Evolutionary conservation across 2,888 invertebrate species (phyloP), one percentile per base, ranked within the genome.

Genomic region (Embidobia sp.): DNA sequence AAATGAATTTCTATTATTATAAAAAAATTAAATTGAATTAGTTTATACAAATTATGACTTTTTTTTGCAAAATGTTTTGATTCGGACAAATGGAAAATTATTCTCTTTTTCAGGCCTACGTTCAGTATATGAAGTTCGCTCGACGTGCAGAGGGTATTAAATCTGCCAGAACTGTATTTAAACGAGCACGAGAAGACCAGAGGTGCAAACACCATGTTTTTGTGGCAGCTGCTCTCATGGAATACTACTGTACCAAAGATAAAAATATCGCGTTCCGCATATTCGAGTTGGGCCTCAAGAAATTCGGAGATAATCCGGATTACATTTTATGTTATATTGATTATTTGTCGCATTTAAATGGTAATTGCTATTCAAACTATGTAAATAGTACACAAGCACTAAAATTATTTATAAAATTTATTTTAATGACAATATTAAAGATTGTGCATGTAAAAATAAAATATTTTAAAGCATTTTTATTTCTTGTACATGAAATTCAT

Each of bases 51-150:
- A 8, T 42, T 4, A 42, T 18, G 8, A 10, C 10, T 44, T 22
- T 29, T 48, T 48, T 6, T 42, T 11, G 1, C 5, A 26, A 19
- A 7, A 48, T 15, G 13, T 27, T 5, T 10, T 8, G 13, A 13
- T 31, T 51, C n/a, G n/a, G n/a, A n/a, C n/a, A n/a, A n/a, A n/a
- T n/a, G n/a, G n/a, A n/a, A 42, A 42, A 42, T 44, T 46, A 37
- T 5, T 31, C 5, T 51, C 13, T 19, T 73, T 64, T 87, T 4
- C 84, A 96, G 93, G 97, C 97, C 0, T 99, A 97, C 87, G 97
- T 99, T 10, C 99, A 99, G 87, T 98, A 98, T 87, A 99, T 99
- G 99, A 98, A 98, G 91, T 99, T 99, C 89, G 96, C 98, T 0
- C 92, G 99, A 8, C 91, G 99, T 49, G 98, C 98, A 0, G 99